Conservation (phyloP, 1,140 invertebrate genomes). For the Trissolcus basalis region DNA sequence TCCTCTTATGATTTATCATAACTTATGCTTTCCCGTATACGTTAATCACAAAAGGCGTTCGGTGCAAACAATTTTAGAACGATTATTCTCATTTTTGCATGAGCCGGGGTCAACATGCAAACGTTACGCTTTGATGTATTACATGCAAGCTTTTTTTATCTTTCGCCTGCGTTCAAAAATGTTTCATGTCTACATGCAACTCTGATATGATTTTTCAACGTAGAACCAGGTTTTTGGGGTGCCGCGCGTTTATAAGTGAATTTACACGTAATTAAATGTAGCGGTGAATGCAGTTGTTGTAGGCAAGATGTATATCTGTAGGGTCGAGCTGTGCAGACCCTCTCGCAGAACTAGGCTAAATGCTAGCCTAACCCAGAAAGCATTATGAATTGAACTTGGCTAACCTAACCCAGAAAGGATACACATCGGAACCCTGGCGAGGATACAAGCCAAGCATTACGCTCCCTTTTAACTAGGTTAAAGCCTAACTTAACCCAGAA, state of each 20-base stretch:
- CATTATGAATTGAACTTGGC: conserved; percentile 57
- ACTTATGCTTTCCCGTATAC: too few species aligned
- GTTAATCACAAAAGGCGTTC: too few species aligned
- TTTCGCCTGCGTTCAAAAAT: neutral
- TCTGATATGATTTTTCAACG: neutral
- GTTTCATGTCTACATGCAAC: too few species aligned
- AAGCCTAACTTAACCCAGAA: conserved; percentile 40
- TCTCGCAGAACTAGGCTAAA: conserved; percentile 47
- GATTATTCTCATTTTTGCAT: too few species aligned
- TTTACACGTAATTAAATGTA: conserved; percentile 41
- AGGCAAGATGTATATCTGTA: conserved; percentile 31
- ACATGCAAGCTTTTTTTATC: conserved; percentile 22
- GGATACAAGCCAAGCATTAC: conserved; percentile 9
- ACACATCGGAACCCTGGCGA: conserved; percentile 26
- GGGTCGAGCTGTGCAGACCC: conserved; percentile 32
- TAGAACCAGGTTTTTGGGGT: conserved; percentile 3
- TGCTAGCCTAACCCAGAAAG: conserved; percentile 50
- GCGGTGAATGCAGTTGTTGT: conserved; percentile 27
- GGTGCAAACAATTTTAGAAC: too few species aligned
- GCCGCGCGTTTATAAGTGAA: conserved; percentile 8
- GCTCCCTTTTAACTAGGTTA: conserved; percentile 52
- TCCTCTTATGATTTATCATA: too few species aligned
- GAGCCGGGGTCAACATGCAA: conserved; percentile 47
- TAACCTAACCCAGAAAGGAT: conserved; percentile 52
- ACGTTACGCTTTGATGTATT: conserved; percentile 46